Evolutionary conservation across 1,140 invertebrate genomes (phyloP).

Genomic region (Vanessa atalanta): DNA sequence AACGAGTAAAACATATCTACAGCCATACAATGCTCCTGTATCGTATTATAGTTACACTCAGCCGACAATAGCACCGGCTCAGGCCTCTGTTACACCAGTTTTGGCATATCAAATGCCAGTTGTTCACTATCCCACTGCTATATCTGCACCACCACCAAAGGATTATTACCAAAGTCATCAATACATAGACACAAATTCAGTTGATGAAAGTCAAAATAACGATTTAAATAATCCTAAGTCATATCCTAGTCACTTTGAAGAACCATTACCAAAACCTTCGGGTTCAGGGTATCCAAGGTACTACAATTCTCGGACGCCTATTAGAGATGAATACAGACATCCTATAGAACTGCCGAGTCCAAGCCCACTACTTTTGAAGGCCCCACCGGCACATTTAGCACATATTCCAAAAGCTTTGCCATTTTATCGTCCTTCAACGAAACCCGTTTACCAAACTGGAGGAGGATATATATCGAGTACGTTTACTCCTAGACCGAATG

Average conservation of each 20-base stretch:
- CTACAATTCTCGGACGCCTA: conserved; percentile 60
- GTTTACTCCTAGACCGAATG: conserved; percentile 51
- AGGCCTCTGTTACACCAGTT: conserved; percentile 54
- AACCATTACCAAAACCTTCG: conserved; percentile 39
- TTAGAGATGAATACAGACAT: conserved; percentile 58
- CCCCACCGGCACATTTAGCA: conserved; percentile 60
- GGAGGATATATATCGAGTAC: conserved; percentile 44
- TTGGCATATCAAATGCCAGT: conserved; percentile 62
- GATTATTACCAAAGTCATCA: conserved; percentile 57
- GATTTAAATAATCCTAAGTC: conserved; percentile 52
- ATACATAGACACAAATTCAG: conserved; percentile 51
- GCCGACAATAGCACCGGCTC: conserved; percentile 52
- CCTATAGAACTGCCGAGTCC: conserved; percentile 62
- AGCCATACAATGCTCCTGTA: conserved; percentile 52
- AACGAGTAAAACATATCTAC: conserved; percentile 56
- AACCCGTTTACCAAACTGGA: conserved; percentile 53
- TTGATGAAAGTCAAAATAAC: conserved; percentile 57
- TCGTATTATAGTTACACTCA: conserved; percentile 59
- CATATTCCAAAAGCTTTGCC: conserved; percentile 70
- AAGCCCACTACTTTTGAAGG: conserved; percentile 61
- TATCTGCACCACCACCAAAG: conserved; percentile 51
- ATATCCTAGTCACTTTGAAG: conserved; percentile 54
- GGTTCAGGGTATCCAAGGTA: conserved; percentile 56
- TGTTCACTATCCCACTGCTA: conserved; percentile 55
- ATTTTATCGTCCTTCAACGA: conserved; percentile 58